These are phyloP conservation scores for Anguilla megastoma DNA, from an alignment of 2,797 vertebrate genomes.

Conservation along the genomic window DNA sequence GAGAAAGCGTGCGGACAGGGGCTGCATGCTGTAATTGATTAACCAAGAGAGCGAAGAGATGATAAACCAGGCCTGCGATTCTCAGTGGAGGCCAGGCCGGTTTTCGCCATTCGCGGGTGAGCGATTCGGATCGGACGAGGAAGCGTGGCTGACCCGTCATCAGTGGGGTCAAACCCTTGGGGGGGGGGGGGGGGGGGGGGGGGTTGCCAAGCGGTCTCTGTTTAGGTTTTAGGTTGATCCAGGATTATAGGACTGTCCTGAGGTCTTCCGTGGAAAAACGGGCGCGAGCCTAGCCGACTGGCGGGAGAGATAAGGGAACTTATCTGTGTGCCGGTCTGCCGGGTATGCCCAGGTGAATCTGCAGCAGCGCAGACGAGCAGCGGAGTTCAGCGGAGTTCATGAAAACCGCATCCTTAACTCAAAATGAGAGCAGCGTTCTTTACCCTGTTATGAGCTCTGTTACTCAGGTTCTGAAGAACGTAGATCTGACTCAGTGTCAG, in stretches of 20 bases:
- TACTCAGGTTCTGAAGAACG: not conserved
- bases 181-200: too few species aligned
- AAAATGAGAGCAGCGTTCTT: not conserved
- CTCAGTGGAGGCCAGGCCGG: not conserved
- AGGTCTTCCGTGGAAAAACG: not conserved
- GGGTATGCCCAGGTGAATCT: not conserved
- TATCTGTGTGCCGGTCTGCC: too few species aligned
- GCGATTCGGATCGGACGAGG: not conserved
- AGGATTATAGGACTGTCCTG: not conserved
- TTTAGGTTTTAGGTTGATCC: not conserved
- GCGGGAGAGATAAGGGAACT: not conserved
- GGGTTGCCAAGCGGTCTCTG: too few species aligned
- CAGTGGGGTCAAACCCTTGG: not conserved
- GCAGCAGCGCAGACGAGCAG: not conserved
- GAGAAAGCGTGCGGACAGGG: not conserved
- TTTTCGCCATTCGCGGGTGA: not conserved
- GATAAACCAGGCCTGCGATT: not conserved
- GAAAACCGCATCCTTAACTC: not conserved
- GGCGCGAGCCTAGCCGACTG: not conserved
- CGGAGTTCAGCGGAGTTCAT: not conserved
- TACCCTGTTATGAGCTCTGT: not conserved
- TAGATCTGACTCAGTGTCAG: not conserved
- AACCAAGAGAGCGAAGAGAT: not conserved
- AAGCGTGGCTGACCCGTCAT: not conserved
- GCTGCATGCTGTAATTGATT: constrained; percentile 1